These are phyloP conservation scores for Microtus montanus DNA, from an alignment of 2,113 vertebrate genomes.

Conservation along the genomic window DNA sequence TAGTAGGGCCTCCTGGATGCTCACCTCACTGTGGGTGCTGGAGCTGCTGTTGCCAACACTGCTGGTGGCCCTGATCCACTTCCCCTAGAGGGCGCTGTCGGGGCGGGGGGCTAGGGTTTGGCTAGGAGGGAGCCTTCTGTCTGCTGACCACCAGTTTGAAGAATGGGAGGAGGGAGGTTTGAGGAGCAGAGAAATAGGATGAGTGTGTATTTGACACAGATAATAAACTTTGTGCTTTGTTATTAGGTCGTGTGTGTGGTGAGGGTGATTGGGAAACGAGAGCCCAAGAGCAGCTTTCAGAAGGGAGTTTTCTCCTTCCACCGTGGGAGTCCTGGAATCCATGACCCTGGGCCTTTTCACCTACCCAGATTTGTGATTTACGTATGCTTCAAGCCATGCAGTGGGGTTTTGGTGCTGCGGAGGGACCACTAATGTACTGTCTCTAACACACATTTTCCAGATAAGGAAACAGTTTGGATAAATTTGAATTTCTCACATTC, in stretches of 20 bases:
- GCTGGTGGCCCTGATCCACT: not conserved
- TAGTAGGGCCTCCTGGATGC: not conserved
- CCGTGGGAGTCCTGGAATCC: not conserved
- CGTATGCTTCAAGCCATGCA: not conserved
- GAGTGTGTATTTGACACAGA: not conserved
- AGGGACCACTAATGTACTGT: not conserved
- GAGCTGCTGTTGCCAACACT: not conserved
- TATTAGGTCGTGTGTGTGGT: not conserved
- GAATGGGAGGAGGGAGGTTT: not conserved
- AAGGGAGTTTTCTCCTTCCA: too few species aligned
- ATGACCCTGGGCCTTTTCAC: not conserved
- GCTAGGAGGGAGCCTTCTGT: not conserved
- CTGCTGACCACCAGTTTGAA: not conserved
- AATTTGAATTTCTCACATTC: not conserved
- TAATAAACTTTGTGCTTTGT: slow-evolving; percentile 66
- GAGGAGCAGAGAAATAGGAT: not conserved
- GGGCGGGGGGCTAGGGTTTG: not conserved
- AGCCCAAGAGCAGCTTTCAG: not conserved
- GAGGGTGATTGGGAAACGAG: rapidly evolving
- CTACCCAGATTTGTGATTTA: not conserved
- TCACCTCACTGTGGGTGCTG: slow-evolving; percentile 22
- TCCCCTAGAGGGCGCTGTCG: not conserved
- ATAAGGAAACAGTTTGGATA: not conserved
- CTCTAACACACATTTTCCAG: not conserved
- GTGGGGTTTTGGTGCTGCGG: not conserved